Evolutionary conservation across 2,888 invertebrate species (phyloP), one percentile per base, ranked within the genome.

Genomic region (Scaptomyza cyrtandrae): DNA sequence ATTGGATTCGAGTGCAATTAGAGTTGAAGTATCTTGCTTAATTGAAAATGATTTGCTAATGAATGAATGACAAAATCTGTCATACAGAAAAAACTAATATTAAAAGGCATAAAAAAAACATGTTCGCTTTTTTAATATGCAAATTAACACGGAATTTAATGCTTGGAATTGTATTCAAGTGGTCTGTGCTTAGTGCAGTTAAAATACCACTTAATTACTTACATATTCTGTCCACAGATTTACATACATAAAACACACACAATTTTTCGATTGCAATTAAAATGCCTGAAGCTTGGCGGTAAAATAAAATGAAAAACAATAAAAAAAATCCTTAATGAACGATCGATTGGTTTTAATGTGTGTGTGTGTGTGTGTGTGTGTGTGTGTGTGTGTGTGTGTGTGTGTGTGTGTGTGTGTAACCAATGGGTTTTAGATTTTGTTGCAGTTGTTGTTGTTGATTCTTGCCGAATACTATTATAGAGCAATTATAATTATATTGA

Each of bases 331-430:
- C 60, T 73, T 86, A 89, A 84, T 84, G 89, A 85, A 82, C 80
- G 82, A 82, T 86, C 76, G 88, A 89, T 88, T 82, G 85, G 55
- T 64, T 61, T 61, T 75, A n/a, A 56, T 71, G 24, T 39, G n/a
- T 14, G 46, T 71, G 35, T 37, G 45, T 14, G 24, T 24, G 3
- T 24, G 1, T 43, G 45, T 14, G 39, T 6, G 24, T 24, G 3
- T 24, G 1, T 43, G 45, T 14, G 39, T 6, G 24, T 24, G 3
- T 24, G 1, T 43, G 45, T 14, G 39, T 71, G 24, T 39, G n/a
- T 14, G 46, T 71, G 35, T 37, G 45, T 14, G 24, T 24, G 3
- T 24, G 1, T 43, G 45, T 14, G 39, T 6, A 14, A 33, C 31
- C 16, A 46, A 44, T 79, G 49, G 41, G 37, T 73, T 59, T 37